Percentiles rank a stretch among this genome's conserved stretches.
Evolutionary conservation across 2,797 vertebrate genomes (phyloP).

Genomic region (Muraenolepis orangiensis): DNA sequence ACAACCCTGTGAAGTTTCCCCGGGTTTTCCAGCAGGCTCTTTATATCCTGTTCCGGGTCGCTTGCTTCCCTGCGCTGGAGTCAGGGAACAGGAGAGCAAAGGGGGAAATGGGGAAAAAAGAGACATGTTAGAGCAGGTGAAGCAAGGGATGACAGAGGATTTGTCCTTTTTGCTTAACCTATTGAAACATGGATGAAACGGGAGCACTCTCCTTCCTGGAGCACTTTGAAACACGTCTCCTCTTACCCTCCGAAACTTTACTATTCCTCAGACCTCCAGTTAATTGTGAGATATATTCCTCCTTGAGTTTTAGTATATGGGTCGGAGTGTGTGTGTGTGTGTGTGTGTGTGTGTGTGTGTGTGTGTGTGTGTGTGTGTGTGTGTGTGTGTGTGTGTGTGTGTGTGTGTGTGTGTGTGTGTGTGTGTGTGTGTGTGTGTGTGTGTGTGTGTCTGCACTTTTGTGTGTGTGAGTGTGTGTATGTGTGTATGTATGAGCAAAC

Average conservation of each 20-base stretch:
- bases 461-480: no score
- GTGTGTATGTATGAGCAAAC: no score
- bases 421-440: no score
- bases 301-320: conserved; percentile 19
- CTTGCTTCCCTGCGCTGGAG: conserved; percentile 53
- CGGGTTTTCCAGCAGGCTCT: conserved; percentile 60
- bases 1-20: conserved; percentile 66
- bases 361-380: no score
- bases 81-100: conserved; percentile 56
- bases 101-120: conserved; percentile 34
- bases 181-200: conserved; percentile 62
- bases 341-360: no score
- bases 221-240: conserved; percentile 54
- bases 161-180: conserved; percentile 35
- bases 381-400: no score
- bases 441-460: no score
- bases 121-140: conserved; percentile 43
- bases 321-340: no score
- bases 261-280: conserved; percentile 47
- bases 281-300: conserved; percentile 50
- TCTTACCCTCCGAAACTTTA: conserved; percentile 47
- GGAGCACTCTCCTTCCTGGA: conserved; percentile 48
- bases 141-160: conserved; percentile 47
- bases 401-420: no score
- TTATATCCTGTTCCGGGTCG: conserved; percentile 71